Evolutionary conservation across 2,797 vertebrate species (phyloP), one percentile per base, ranked within the genome.

Genomic region (Alfaro cultratus): DNA sequence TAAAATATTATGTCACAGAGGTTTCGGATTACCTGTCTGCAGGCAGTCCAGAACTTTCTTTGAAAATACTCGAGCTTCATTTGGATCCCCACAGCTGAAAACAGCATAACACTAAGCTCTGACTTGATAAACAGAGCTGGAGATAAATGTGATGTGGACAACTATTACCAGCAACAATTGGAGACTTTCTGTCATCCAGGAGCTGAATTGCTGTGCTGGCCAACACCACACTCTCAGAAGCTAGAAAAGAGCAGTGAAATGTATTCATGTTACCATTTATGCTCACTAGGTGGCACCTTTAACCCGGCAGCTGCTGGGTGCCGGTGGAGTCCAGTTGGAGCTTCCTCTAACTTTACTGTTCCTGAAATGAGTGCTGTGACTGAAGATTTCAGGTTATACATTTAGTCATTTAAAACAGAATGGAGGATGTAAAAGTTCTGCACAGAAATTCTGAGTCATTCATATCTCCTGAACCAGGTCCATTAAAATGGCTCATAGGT

Each of bases 61-160:
- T 99, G 99, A 93, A 99, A 99, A 94, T 98, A 99, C 88, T 99
- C 98, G 9, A 99, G 96, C 95, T 99, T 99, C 99, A 99, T 99
- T 93, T 99, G 99, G 91, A 99, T 98, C 79, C 99, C 98, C 49
- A 99, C 97, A 95, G 98, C 99, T 99, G 90, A 85, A 75, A 13
- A 78, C 53, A 73, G 84, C 21, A 72, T 0, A n/a, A 10, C 2
- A 67, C 34, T 43, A 47, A 60, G 16, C 16, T 29, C 74, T 45
- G 80, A 67, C 29, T 49, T 21, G 21, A 53, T 1, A 57, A 43
- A n/a, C 10, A n/a, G 0, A 1, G 34, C 34, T 16, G 43, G 10
- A 77, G 13, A 46, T 21, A 57, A 46, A 13, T 41, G 29, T 46
- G 26, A 46, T 34, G 29, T 47, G 1, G 57, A 6, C 68, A 13